Evolutionary conservation across 1,140 invertebrate genomes (phyloP).

Genomic region (Drosophila erecta): DNA sequence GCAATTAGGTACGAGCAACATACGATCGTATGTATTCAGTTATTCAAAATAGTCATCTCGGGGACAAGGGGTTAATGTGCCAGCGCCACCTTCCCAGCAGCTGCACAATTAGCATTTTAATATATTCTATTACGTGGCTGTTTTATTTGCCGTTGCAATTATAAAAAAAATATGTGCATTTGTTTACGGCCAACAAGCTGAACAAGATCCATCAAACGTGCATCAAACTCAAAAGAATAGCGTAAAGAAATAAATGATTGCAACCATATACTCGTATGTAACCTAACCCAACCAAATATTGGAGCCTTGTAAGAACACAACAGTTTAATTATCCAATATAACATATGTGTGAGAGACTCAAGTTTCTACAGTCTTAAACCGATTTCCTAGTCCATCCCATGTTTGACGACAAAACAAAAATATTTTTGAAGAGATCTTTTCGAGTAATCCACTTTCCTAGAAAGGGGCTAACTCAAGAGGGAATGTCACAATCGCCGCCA

Average conservation of each 20-base stretch:
- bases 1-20: slow-evolving; percentile 1
- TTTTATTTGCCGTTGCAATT: too few species aligned
- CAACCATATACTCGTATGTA: too few species aligned
- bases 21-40: too few species aligned
- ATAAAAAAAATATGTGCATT: too few species aligned
- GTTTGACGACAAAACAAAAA: background rate
- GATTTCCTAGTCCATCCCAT: background rate
- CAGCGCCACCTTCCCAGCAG: background rate
- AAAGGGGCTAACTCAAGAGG: too few species aligned
- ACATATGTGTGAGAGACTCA: too few species aligned
- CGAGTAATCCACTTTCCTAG: too few species aligned
- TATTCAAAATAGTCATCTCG: background rate
- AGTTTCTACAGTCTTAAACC: background rate
- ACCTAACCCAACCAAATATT: background rate
- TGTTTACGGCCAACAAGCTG: background rate
- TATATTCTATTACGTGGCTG: background rate
- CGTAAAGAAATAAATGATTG: too few species aligned
- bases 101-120: background rate
- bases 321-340: background rate
- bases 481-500: background rate
- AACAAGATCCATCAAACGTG: too few species aligned
- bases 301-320: background rate
- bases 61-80: slow-evolving; percentile 6
- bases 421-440: too few species aligned
- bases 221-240: too few species aligned